A percentile compares a stretch with the other conserved stretches of the same genome.
Conservation (phyloP, 2,113 vertebrate species). For the Elachura formosa region DNA sequence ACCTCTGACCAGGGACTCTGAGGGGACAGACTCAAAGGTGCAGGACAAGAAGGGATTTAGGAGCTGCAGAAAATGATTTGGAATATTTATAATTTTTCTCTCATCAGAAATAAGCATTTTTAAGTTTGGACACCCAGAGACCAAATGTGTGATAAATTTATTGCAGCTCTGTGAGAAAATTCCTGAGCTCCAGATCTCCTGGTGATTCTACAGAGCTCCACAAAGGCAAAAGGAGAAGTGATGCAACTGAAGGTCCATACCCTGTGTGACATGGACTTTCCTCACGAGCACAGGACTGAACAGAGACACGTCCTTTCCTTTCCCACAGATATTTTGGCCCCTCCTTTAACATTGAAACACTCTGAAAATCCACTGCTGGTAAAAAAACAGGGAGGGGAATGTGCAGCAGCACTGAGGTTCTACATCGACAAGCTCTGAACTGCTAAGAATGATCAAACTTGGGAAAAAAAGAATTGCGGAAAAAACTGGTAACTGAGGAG, state of each 20-base stretch:
- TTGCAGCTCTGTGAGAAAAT: background rate
- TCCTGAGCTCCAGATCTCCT: background rate
- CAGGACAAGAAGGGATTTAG: accelerated
- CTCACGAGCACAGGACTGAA: background rate
- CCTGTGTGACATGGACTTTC: too few relatives aligned
- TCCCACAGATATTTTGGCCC: background rate
- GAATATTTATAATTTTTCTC: background rate
- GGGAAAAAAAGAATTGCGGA: background rate
- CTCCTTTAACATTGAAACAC: background rate
- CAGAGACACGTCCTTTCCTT: background rate
- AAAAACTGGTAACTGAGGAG: background rate
- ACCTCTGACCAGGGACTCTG: background rate
- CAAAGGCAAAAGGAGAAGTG: background rate
- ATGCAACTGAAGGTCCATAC: accelerated
- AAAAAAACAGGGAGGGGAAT: background rate
- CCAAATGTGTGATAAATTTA: background rate
- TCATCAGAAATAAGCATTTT: background rate
- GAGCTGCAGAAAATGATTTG: background rate
- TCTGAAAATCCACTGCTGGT: background rate
- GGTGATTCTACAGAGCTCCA: background rate
- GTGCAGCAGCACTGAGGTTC: background rate
- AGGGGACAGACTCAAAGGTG: background rate
- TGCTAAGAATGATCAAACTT: background rate
- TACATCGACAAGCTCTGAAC: background rate
- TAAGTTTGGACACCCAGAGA: background rate